Base-by-base conservation (phyloP, 2,797 vertebrate species). In the Rhynchonycteris naso region DNA sequence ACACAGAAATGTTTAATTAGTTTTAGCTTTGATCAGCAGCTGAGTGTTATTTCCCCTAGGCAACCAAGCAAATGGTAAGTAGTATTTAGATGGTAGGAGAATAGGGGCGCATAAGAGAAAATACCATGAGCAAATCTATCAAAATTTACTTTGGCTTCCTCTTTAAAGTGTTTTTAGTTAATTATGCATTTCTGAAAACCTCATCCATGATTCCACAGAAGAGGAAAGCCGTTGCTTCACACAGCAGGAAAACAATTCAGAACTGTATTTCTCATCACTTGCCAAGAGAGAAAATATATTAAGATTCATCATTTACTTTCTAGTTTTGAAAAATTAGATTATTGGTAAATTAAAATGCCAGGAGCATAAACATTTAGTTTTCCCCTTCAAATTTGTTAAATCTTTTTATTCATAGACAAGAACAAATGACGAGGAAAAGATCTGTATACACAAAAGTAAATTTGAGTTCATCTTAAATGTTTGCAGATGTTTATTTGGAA, bases 301-400 rank as follows among this genome's bases (percentile, higher is more conserved):
- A 61, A 90, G 30, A 79, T 38, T 95, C 66, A 87, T 87, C 63
- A 75, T 35, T 43, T 79, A 61, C 22, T 87, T 90, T 82, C 9
- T 50, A 52, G 30, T 52, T 87, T 56, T 76, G 47, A 43, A n/a
- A 92, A 92, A 72, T 50, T 78, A 79, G 21, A 47, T 58, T 86
- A 90, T 19, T 61, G 56, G 16, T 38, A 82, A 83, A 38, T 92
- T 76, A 86, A 61, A 47, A 89, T 94, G 38, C 50, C 56, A 26
- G 7, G 26, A 89, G 68, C 30, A 82, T 92, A 94, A 95, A 50
- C 10, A 28, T 92, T 85, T 59, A 52, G 7, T 68, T 89, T 89
- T 68, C 24, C 22, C 15, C n/a, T 18, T 28, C 0, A 63, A 66
- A 61, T 83, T 61, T 71, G 12, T 78, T 66, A 56, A 65, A 63